These are phyloP conservation scores for Henicopernis longicauda DNA, from an alignment of 2,113 vertebrate species.

Conservation along the genomic window DNA sequence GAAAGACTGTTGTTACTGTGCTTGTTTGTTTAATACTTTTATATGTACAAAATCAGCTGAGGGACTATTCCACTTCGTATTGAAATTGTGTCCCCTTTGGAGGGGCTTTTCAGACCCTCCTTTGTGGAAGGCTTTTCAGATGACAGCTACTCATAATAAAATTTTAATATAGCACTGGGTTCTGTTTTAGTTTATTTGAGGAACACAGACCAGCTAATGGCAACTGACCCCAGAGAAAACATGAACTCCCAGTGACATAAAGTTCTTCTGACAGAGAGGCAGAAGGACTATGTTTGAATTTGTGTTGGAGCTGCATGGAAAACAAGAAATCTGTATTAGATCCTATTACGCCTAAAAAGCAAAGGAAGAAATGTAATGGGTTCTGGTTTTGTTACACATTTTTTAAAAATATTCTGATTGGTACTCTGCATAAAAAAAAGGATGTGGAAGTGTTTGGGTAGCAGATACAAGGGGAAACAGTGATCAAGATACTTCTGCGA, in stretches of 20 bases:
- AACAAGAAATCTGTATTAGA: neutral
- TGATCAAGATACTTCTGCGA: neutral
- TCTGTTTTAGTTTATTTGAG: neutral
- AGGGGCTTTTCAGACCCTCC: neutral
- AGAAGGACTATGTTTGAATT: neutral
- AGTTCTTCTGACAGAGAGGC: neutral
- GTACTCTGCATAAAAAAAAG: neutral
- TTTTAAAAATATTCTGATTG: neutral
- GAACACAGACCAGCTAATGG: neutral
- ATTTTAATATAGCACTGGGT: neutral
- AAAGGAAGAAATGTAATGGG: neutral
- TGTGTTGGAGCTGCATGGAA: neutral
- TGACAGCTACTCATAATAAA: neutral
- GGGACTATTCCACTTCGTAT: neutral
- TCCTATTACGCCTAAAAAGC: neutral
- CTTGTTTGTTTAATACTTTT: neutral
- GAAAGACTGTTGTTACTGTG: neutral
- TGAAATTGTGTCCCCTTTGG: neutral
- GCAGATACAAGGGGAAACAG: neutral
- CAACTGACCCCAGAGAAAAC: neutral
- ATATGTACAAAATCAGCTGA: neutral
- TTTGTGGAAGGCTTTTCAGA: neutral
- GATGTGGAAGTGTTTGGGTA: neutral
- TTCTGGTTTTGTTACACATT: neutral
- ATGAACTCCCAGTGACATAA: neutral